Evolutionary conservation across 2,113 vertebrate species (phyloP).

Genomic region (Bujurquina vittata): DNA sequence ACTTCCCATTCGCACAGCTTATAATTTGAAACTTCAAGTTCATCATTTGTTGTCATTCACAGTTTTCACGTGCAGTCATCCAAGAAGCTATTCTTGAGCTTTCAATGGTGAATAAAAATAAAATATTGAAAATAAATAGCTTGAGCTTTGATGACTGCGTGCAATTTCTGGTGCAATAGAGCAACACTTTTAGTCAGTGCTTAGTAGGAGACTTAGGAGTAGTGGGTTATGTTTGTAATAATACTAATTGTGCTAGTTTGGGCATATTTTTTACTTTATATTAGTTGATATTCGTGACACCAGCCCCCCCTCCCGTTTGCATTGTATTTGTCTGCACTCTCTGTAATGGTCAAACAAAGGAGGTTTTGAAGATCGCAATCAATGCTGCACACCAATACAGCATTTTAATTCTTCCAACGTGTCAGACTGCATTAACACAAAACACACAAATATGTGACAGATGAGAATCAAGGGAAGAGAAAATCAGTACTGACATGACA

Average conservation of each 20-base stretch:
- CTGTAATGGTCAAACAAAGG: neutral
- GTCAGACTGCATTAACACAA: neutral
- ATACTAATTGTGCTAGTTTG: neutral
- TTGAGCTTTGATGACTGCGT: neutral
- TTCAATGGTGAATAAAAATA: neutral
- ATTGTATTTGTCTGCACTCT: neutral
- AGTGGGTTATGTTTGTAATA: neutral
- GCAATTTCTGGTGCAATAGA: neutral
- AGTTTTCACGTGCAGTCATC: neutral
- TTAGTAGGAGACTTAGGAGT: neutral
- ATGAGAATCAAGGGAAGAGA: constrained; percentile 10
- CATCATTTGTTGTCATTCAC: neutral
- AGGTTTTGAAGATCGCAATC: neutral
- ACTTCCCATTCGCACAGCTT: neutral
- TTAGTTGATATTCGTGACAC: no score
- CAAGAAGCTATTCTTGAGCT: neutral
- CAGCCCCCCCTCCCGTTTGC: no score
- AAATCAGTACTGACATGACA: constrained; percentile 30
- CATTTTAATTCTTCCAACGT: neutral
- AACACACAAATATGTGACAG: neutral
- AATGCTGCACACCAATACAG: neutral
- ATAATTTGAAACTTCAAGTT: neutral
- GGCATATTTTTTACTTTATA: neutral
- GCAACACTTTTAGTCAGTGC: neutral
- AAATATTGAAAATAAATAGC: neutral